Base-by-base conservation (phyloP, 2,888 invertebrate genomes). In the Synergus itoensis region DNA sequence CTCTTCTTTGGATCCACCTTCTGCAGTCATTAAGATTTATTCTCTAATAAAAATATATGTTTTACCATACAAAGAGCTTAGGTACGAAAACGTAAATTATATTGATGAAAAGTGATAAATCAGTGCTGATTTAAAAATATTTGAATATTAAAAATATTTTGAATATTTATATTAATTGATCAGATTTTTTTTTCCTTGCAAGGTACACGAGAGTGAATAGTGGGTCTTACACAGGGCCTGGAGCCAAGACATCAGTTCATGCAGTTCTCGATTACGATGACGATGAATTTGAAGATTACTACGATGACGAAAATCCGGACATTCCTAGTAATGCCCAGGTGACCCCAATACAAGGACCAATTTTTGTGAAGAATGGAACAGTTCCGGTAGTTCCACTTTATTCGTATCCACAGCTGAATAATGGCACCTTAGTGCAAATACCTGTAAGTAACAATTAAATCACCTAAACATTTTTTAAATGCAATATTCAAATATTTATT, bases 341-440 rank as follows among this genome's bases (percentile, higher is more conserved):
- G 76, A 97, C 97, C 36, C 97, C 97, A 41, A 96, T 97, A 80
- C 97, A 97, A 92, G 97, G 97, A 53, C 97, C 97, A n/a, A 97
- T 97, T 91, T 95, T 95, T 89, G 92, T 97, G 85, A 96, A 96
- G 92, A 97, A 97, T 92, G 97, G 97, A 80, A 95, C 95, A 65
- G 97, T 97, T 76, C 97, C 97, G 69, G 97, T 97, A 8, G 97
- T 97, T 83, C 97, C 97, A 36, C 93, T 97, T 65, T 97, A 97
- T 86, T 96, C 97, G 77, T 97, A 97, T 93, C 96, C 96, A 75
- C 96, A 96, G 86, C 93, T 96, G 88, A 97, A 96, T 93, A 97
- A 97, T 92, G 97, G 97, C 84, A 95, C 96, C 69, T 96, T 97
- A 92, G 95, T 97, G 87, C 97, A 97, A 94, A 97, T 97, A 94